phyloP scores from a whole-genome alignment of 2,797 vertebrate species.

The Periophthalmus magnuspinnatus region DNA sequence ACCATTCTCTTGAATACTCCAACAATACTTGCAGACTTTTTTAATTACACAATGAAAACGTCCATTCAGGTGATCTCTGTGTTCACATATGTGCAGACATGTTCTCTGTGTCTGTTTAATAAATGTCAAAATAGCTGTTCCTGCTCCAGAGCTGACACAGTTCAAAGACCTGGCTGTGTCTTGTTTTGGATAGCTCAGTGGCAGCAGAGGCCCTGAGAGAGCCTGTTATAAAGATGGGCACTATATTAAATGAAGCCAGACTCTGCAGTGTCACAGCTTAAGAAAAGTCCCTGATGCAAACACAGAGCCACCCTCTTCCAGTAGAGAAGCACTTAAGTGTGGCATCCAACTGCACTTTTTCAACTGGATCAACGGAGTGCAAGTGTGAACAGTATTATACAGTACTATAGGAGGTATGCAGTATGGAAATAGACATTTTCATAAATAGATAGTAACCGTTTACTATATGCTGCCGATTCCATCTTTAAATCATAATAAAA shows the following conservation, averaged over 20 bases:
- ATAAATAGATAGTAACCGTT: neutral
- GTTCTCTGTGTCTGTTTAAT: neutral
- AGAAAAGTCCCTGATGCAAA: conserved; percentile 33
- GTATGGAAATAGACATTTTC: neutral
- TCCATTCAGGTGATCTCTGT: neutral
- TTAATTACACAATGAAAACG: neutral
- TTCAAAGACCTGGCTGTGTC: conserved; percentile 5
- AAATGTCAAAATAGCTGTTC: neutral
- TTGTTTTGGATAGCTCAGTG: conserved; percentile 28
- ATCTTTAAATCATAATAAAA: neutral
- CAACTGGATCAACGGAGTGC: conserved; percentile 56
- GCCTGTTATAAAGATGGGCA: conserved; percentile 32
- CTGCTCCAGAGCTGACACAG: neutral
- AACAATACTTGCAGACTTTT: neutral
- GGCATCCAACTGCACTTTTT: conserved; percentile 33
- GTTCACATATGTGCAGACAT: neutral
- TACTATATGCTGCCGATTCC: neutral
- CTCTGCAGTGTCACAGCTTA: conserved; percentile 34
- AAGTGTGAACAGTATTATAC: conserved; percentile 16
- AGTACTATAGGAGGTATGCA: neutral
- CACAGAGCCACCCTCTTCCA: conserved; percentile 59
- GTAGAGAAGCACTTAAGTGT: conserved; percentile 22
- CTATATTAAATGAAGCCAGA: conserved; percentile 41
- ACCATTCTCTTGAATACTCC: too few relatives aligned
- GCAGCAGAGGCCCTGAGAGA: conserved; percentile 40